Evolutionary conservation across 2,797 vertebrate species (phyloP).

Genomic region (Peromyscus melanophrys): DNA sequence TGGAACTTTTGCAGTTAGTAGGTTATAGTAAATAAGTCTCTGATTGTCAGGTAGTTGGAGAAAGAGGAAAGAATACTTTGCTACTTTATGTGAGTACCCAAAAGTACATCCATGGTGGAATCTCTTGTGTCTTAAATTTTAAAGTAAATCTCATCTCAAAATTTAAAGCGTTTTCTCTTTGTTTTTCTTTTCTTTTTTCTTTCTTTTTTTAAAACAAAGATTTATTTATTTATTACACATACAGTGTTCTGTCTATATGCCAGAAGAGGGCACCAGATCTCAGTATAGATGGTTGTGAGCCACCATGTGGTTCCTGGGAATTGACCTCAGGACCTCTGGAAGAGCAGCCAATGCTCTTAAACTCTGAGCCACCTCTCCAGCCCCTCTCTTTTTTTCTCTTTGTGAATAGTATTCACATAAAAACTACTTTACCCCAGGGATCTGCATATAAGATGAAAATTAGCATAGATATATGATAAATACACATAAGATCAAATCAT

Average conservation of each 20-base stretch:
- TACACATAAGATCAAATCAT: not conserved
- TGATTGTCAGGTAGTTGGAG: not conserved
- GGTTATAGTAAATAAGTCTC: not conserved
- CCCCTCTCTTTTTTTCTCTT: conserved; percentile 4
- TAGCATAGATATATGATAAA: not conserved
- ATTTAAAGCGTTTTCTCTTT: conserved; percentile 1
- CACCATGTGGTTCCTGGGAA: too few species aligned
- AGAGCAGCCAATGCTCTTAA: too few species aligned
- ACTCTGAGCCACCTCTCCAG: too few species aligned
- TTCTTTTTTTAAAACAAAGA: too few species aligned
- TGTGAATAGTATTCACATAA: not conserved
- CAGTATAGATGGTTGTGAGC: too few species aligned
- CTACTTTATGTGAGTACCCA: not conserved
- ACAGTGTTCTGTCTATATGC: too few species aligned
- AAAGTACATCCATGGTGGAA: not conserved
- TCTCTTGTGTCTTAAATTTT: not conserved
- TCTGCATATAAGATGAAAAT: conserved; percentile 42
- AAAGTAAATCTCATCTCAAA: not conserved
- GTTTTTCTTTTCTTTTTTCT: not conserved
- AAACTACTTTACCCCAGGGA: not conserved
- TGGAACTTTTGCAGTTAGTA: not conserved
- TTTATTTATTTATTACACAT: too few species aligned
- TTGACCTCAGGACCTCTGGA: too few species aligned
- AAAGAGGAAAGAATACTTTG: conserved; percentile 11
- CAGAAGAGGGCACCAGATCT: too few species aligned